Evolutionary conservation across 2,888 invertebrate species (phyloP).

Genomic region (Pammene aurita): DNA sequence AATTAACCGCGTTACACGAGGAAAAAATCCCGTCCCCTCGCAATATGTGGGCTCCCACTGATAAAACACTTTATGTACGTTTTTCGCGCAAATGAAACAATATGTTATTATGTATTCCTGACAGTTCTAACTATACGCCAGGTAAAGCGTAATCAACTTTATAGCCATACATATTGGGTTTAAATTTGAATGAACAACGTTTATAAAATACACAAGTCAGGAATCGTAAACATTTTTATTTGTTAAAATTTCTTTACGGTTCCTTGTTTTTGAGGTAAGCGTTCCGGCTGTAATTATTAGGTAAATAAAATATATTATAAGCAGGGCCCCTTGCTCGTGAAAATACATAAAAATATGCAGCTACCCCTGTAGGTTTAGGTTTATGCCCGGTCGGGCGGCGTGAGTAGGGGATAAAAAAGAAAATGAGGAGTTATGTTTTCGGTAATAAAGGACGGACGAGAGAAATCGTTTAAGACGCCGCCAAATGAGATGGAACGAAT

Average conservation of each 20-base stretch:
- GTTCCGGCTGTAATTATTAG: conserved; percentile 38
- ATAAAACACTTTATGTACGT: conserved; percentile 79
- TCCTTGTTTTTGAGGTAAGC: conserved; percentile 32
- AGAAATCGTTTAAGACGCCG: conserved; percentile 83
- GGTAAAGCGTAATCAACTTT: conserved; percentile 50
- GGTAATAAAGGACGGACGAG: conserved; percentile 83
- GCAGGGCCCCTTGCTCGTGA: conserved; percentile 58
- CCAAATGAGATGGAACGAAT: conserved; percentile 84
- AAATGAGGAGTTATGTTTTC: conserved; percentile 84
- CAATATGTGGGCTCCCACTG: conserved; percentile 82
- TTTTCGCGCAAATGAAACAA: conserved; percentile 79
- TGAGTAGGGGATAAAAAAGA: conserved; percentile 82
- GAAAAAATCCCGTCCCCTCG: conserved; percentile 78
- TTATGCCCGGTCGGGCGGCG: conserved; percentile 68
- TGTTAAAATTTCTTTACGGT: conserved; percentile 30
- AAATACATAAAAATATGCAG: conserved; percentile 79
- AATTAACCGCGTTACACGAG: conserved; percentile 82
- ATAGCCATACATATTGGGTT: conserved; percentile 24
- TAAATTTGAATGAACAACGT: conserved; percentile 36
- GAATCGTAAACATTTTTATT: conserved; percentile 41
- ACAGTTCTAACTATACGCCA: conserved; percentile 50
- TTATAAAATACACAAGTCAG: conserved; percentile 29
- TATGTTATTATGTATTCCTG: conserved; percentile 71
- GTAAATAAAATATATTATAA: conserved; percentile 43
- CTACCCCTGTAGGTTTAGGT: conserved; percentile 72